Conservation (phyloP, 2,113 vertebrate genomes). For the Myrmecophaga tridactyla region DNA sequence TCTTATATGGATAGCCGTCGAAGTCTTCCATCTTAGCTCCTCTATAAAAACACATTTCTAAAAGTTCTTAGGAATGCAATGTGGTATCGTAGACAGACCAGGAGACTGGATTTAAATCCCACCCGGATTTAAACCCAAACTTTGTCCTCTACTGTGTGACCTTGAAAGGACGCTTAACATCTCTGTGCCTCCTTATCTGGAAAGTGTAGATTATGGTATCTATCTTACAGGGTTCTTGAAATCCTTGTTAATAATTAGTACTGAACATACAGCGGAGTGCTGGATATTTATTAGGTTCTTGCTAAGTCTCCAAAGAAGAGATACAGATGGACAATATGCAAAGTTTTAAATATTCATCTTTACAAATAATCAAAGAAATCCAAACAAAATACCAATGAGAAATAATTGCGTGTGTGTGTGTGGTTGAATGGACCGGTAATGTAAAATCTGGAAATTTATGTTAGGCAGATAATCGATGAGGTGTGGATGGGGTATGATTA, state of each 20-base stretch:
- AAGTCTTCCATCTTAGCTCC: background rate
- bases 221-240: background rate
- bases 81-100: background rate
- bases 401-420: background rate
- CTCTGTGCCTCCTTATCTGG: background rate
- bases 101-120: background rate
- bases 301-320: constrained; percentile 12
- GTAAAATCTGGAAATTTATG: constrained; percentile 43
- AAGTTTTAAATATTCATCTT: constrained; percentile 11
- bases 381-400: background rate
- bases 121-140: background rate
- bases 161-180: background rate
- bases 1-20: background rate
- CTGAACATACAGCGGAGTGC: background rate
- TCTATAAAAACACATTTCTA: background rate
- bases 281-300: background rate
- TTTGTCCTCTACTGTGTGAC: background rate
- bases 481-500: background rate
- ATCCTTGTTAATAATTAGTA: background rate
- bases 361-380: background rate
- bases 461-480: background rate
- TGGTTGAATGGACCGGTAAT: background rate
- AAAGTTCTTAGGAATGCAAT: background rate
- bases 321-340: background rate
- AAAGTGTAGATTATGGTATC: background rate